Base-by-base conservation (phyloP, 2,888 invertebrate genomes). In the Bombylius discolor region DNA sequence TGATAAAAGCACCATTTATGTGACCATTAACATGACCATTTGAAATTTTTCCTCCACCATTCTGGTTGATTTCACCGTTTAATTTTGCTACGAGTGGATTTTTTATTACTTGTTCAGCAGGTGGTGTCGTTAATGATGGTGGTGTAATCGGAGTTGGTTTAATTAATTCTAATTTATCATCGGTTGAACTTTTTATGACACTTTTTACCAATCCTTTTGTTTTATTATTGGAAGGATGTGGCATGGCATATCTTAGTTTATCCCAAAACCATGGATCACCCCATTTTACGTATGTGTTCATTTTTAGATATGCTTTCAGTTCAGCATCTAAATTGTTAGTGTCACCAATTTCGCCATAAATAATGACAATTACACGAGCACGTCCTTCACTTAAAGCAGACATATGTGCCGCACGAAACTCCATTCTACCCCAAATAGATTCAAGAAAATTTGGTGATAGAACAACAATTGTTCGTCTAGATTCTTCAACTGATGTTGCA, bases 261-360 rank as follows among this genome's bases (percentile, higher is more conserved):
- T 85, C 78, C 89, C 89, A 90, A 73, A 90, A 89, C 82, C 83
- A 85, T 9, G 84, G 83, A 67, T 89, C 88, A 12, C 83, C 87
- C 86, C 87, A 88, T 65, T 85, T 83, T 39, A 90, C 78, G 66
- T 89, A 90, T 0, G 89, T 90, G 68, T 88, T 88, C 70, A 81
- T 83, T 58, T 78, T 78, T 7, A 90, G 72, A 67, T 89, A 89
- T 1, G 82, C 78, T 66, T 82, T 79, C 50, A 88, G 75, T 63
- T 85, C 85, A 0, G 81, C 76, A 64, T 87, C 86, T 57, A 87
- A 73, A 58, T 77, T 74, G 36, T 80, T 78, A 44, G 77, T 75
- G 4, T 80, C 75, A 5, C 82, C 79, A 45, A 87, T 77, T 54
- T 87, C 85, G 14, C 85, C 84, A 62, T 84, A 81, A 12, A 89